Percentiles rank a stretch among this genome's conserved stretches.
Evolutionary conservation across 2,888 invertebrate species (phyloP).

Genomic region (Meta bourneti): DNA sequence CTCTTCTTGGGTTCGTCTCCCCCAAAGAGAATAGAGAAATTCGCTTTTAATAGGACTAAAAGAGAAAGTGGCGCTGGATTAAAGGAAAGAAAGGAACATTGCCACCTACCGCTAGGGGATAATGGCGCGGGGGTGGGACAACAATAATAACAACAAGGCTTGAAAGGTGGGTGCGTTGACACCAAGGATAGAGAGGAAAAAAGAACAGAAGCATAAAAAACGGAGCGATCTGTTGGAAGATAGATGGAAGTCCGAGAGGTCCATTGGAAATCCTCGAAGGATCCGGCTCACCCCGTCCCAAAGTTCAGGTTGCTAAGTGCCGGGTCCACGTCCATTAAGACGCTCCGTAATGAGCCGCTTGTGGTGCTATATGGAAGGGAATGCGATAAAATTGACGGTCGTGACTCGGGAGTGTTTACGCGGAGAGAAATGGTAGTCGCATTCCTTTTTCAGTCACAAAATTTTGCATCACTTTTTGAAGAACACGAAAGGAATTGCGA

Average conservation of each 20-base stretch:
- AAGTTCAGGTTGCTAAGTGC: slow-evolving; percentile 50
- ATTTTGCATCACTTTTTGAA: too few relatives aligned
- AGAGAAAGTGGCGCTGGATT: too few relatives aligned
- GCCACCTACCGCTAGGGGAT: slow-evolving; percentile 65
- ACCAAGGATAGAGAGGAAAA: slow-evolving; percentile 15
- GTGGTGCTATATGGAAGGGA: slow-evolving; percentile 58
- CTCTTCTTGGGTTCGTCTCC: too few relatives aligned
- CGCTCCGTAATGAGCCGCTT: slow-evolving; percentile 47
- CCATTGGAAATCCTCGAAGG: slow-evolving; percentile 14
- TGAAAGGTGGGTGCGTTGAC: slow-evolving; percentile 72
- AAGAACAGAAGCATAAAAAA: neutral
- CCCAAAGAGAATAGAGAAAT: too few relatives aligned
- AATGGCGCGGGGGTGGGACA: slow-evolving; percentile 65
- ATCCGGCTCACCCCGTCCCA: slow-evolving; percentile 43
- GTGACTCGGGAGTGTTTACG: too few relatives aligned
- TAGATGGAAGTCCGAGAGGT: slow-evolving; percentile 26
- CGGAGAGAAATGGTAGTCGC: too few relatives aligned
- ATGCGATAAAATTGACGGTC: too few relatives aligned
- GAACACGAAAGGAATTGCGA: too few relatives aligned
- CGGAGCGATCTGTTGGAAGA: slow-evolving; percentile 59
- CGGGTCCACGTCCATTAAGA: slow-evolving; percentile 68
- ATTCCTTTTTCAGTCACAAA: too few relatives aligned
- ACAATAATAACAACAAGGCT: slow-evolving; percentile 32
- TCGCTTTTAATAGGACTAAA: too few relatives aligned
- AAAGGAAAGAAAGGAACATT: slow-evolving; percentile 12